Conservation (phyloP, 2,888 invertebrate genomes). For the Drosophila paracracens region DNA sequence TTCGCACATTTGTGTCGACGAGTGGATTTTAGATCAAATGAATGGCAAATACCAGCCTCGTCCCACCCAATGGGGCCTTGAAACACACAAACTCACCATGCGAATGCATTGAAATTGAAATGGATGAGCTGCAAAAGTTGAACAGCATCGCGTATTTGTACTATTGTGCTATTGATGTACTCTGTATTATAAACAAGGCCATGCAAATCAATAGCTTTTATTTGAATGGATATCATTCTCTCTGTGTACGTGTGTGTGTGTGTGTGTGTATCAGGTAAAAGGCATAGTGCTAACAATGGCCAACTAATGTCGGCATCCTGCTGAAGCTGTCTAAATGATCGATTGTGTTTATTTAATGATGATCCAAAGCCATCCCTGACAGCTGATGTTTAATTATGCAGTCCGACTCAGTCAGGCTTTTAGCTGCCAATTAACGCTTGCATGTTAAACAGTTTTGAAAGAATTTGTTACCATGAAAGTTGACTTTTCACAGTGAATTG, state of each 20-base stretch:
- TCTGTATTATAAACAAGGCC: conserved; percentile 59
- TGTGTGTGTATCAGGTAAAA: neutral
- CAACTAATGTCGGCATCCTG: conserved; percentile 35
- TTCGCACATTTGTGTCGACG: conserved; percentile 28
- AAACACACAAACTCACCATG: conserved; percentile 23
- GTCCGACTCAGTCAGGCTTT: neutral
- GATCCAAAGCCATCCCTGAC: conserved; percentile 13
- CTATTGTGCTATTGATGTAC: conserved; percentile 40
- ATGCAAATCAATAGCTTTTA: conserved; percentile 59
- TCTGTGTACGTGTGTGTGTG: neutral
- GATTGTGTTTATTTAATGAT: conserved; percentile 37
- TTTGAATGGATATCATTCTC: conserved; percentile 14
- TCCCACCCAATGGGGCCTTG: conserved; percentile 16
- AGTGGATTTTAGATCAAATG: conserved; percentile 47
- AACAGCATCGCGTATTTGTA: conserved; percentile 57
- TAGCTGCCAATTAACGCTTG: neutral
- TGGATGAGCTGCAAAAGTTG: conserved; percentile 55
- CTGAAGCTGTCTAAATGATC: conserved; percentile 37
- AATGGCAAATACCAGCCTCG: conserved; percentile 38
- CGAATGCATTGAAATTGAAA: conserved; percentile 62
- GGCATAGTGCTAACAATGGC: conserved; percentile 34
- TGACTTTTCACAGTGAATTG: neutral
- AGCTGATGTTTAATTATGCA: conserved; percentile 19
- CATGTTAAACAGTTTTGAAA: neutral
- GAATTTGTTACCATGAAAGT: neutral